These are phyloP conservation scores for Sturmia bella DNA, from an alignment of 2,888 invertebrate genomes.

Conservation along the genomic window DNA sequence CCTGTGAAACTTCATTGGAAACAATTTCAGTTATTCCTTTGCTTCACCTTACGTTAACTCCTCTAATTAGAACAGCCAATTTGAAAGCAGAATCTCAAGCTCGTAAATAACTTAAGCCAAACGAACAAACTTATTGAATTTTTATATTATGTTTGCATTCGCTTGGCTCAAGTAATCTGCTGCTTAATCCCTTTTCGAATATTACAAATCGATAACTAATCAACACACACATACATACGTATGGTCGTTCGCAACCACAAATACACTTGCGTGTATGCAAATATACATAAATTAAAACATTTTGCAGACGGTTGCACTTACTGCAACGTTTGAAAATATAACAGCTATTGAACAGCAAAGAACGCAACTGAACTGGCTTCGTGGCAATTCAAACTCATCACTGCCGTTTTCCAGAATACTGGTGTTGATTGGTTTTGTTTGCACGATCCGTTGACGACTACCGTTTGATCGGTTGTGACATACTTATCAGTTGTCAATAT, in stretches of 20 bases:
- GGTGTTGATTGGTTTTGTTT: constrained; percentile 22
- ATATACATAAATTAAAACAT: not conserved
- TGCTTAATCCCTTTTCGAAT: constrained; percentile 72
- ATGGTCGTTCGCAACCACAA: too few relatives aligned
- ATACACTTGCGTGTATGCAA: not conserved
- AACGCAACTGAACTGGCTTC: constrained; percentile 48
- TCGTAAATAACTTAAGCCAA: constrained; percentile 82
- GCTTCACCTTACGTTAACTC: not conserved
- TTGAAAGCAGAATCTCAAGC: constrained; percentile 74
- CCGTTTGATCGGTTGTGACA: constrained; percentile 56
- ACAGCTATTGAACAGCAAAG: not conserved
- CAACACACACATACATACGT: not conserved
- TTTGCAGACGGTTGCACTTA: not conserved
- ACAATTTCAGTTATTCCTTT: not conserved
- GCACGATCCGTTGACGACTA: constrained; percentile 60
- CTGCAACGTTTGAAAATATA: too few relatives aligned
- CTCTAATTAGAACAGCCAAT: not conserved
- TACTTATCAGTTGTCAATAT: constrained; percentile 74
- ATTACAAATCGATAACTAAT: constrained; percentile 3
- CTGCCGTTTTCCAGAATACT: not conserved
- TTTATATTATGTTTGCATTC: constrained; percentile 80
- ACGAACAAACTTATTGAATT: constrained; percentile 81
- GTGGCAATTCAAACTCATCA: constrained; percentile 63
- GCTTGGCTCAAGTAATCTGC: constrained; percentile 82
- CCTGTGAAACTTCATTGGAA: too few relatives aligned